Evolutionary conservation across 2,113 vertebrate species (phyloP), one percentile per base, ranked within the genome.

Genomic region (Caloenas nicobarica): DNA sequence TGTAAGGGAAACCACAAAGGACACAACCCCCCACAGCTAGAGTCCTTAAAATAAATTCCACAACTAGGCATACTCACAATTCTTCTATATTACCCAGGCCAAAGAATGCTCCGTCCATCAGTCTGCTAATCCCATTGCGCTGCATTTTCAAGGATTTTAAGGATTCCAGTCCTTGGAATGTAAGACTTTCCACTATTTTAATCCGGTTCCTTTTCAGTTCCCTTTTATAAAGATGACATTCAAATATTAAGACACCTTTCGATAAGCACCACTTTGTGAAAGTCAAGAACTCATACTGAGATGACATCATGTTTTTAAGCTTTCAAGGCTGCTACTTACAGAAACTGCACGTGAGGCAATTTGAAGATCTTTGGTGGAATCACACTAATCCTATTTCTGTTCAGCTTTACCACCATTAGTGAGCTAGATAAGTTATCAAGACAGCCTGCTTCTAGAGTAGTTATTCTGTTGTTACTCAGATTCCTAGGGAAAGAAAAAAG

Each of bases 41-140:
- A 66, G 24, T 14, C 48, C 42, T 31, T 38, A 17, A 65, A 68
- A 93, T 51, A 66, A 85, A 81, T 31, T 57, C 58, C 58, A 92
- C 5, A 8, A 66, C 18, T 9, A 69, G 79, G 53, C 78, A 76
- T 96, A 98, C 98, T 98, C 97, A 98, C 98, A 98, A 42, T 92
- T 98, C 99, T 92, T 99, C 99, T 96, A 99, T 99, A 96, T 98
- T 99, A 94, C 98, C 98, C 80, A 99, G 97, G 89, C 99, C 99
- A 98, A 99, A 99, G 96, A 99, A 99, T 4, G 99, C 99, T 74
- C 99, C 99, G 72, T 99, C 99, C 98, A 99, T 99, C 48, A 99
- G 98, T 96, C 98, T 99, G 68, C 97, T 98, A 94, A 99, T 99
- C 93, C 99, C 98, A 84, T 99, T 99, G 89, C 99, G 98, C 81